A percentile compares a stretch with the other conserved stretches of the same genome.
Evolutionary conservation across 2,797 vertebrate genomes (phyloP).

Genomic region (Pangasius mekongensis): DNA sequence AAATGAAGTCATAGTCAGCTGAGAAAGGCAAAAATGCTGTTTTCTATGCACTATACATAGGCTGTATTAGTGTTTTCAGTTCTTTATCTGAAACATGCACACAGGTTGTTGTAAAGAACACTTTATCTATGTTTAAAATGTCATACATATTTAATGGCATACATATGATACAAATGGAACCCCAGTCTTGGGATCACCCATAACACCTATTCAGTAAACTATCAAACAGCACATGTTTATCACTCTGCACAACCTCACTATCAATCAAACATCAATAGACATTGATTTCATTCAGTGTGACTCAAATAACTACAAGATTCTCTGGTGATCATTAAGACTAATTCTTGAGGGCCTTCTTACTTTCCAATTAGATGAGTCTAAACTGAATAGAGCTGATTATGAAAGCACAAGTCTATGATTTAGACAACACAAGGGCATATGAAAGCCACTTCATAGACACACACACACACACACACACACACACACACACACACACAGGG

Average conservation of each 20-base stretch:
- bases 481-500: neutral
- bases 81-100: neutral
- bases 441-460: neutral
- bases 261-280: conserved; percentile 16
- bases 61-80: neutral
- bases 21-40: neutral
- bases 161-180: neutral
- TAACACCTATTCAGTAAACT: neutral
- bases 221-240: conserved; percentile 16
- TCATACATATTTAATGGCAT: no score
- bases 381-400: conserved; percentile 35
- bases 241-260: neutral
- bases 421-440: conserved; percentile 22
- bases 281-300: conserved; percentile 8
- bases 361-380: conserved; percentile 27
- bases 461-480: conserved; percentile 5
- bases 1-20: neutral
- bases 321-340: neutral
- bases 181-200: neutral
- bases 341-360: conserved; percentile 6
- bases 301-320: neutral
- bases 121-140: neutral
- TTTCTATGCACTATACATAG: neutral
- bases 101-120: neutral
- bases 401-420: conserved; percentile 27